phyloP scores from a whole-genome alignment of 2,888 invertebrate genomes.

The Urechis unicinctus region DNA sequence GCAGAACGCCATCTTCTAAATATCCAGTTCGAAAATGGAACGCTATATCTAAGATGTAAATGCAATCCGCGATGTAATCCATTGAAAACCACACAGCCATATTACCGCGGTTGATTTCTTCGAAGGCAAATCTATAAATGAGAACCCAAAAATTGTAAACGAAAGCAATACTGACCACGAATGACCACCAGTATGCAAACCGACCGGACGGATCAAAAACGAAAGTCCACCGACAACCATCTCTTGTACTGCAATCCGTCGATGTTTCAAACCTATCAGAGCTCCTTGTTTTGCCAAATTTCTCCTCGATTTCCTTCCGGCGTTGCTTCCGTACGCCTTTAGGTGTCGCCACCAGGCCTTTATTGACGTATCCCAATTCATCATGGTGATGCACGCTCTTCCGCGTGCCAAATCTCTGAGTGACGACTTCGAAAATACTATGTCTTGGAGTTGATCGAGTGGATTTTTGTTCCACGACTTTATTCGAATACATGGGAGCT shows the following conservation, averaged over 20 bases:
- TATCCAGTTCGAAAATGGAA: conserved; percentile 84
- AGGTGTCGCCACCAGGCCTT: conserved; percentile 57
- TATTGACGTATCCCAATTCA: conserved; percentile 58
- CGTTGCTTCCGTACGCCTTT: conserved; percentile 54
- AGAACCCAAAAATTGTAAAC: conserved; percentile 45
- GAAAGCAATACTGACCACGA: conserved; percentile 48
- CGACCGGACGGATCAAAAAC: conserved; percentile 98
- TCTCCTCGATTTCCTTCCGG: conserved; percentile 50
- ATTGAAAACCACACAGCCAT: conserved; percentile 91
- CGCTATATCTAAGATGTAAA: conserved; percentile 91
- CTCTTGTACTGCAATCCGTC: conserved; percentile 27
- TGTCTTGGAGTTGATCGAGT: neutral
- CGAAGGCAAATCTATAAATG: conserved; percentile 73
- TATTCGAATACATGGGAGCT: neutral
- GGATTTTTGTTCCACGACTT: neutral
- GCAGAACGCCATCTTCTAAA: conserved; percentile 93
- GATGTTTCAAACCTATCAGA: neutral
- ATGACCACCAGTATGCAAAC: conserved; percentile 56
- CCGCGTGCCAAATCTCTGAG: conserved; percentile 3
- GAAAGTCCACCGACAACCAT: conserved; percentile 67
- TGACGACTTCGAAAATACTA: conserved; percentile 6
- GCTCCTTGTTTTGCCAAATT: conserved; percentile 41
- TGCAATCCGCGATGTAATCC: conserved; percentile 93
- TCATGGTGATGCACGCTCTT: conserved; percentile 37
- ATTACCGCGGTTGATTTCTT: conserved; percentile 82